These are phyloP conservation scores for Streblospio benedicti DNA, from an alignment of 1,140 invertebrate genomes.

Conservation along the genomic window DNA sequence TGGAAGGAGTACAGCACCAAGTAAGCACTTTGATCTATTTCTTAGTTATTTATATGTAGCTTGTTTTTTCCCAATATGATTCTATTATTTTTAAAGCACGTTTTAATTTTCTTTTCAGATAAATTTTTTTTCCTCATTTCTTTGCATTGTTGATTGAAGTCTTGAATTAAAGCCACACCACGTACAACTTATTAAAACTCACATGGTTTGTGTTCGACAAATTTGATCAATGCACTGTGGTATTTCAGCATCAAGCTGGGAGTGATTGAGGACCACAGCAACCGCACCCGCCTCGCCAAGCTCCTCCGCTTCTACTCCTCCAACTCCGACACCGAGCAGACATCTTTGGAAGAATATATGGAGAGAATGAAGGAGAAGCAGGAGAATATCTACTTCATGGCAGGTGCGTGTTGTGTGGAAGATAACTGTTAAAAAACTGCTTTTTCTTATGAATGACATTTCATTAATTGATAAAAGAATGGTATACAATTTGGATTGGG, in stretches of 20 bases:
- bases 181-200: no score
- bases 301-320: constrained; percentile 86
- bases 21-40: no score
- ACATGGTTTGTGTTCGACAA: no score
- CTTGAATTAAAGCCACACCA: no score
- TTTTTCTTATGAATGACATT: no score
- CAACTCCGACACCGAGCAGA: constrained; percentile 57
- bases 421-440: constrained; percentile 40
- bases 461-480: no score
- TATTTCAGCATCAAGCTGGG: constrained; percentile 78
- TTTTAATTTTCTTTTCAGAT: no score
- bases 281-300: constrained; percentile 89
- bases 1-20: constrained; percentile 99
- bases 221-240: no score
- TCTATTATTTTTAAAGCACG: background rate
- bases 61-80: constrained; percentile 4
- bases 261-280: constrained; percentile 93
- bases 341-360: constrained; percentile 81
- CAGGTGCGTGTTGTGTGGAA: constrained; percentile 77
- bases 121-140: no score
- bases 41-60: constrained; percentile 2
- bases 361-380: constrained; percentile 96
- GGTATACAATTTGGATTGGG: no score
- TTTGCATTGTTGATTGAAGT: no score
- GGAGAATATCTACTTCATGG: constrained; percentile 92